Base-by-base conservation (phyloP, 2,113 vertebrate genomes). In the Paramisgurnus dabryanus region DNA sequence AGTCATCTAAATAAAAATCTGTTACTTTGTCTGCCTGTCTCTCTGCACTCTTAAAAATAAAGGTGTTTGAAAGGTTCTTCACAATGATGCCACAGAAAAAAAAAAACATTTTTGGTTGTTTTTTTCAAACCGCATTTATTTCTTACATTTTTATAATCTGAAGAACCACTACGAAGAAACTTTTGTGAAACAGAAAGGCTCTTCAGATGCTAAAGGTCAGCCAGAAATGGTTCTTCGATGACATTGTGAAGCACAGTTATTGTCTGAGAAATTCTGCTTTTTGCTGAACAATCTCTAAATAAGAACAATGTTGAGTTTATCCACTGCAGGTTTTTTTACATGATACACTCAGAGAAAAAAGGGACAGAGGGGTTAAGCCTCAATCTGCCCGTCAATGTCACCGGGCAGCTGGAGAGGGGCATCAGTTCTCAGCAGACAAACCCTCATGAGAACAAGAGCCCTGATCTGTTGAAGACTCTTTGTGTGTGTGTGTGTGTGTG, bases 401-500 rank as follows among this genome's bases (percentile, higher is more conserved):
- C 67, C 7, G 78, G 39, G 68, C 78, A 80, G 78, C 49, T 65
- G 58, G 18, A 34, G 49, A 65, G 78, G 71, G 78, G 60, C 78
- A 80, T 65, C 68, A 66, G 68, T 27, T 50, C 68, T 80, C 67
- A 15, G 39, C 39, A 13, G 47, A 63, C 68, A 40, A 45, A 72
- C 34, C 39, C 68, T 53, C 49, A 53, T 18, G 60, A 72, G 60
- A 41, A 34, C 67, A 72, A 64, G 78, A 50, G 67, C 7, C 9
- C 55, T 17, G 53, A 12, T 47, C 67, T 34, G 58, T 47, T 55
- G 39, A 41, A 53, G 8, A 18, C 13, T 41, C 12, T 58, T 7
- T 60, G 49, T 68, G 34, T 45, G 34, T 11, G 39, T 4, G 11
- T 10, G 41, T 55, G 53, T n/a, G 39, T 47, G 17, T 60, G 40